A percentile compares a stretch with the other conserved stretches of the same genome.
phyloP scores from a whole-genome alignment of 2,113 vertebrate genomes.

The Leucoraja erinaceus region DNA sequence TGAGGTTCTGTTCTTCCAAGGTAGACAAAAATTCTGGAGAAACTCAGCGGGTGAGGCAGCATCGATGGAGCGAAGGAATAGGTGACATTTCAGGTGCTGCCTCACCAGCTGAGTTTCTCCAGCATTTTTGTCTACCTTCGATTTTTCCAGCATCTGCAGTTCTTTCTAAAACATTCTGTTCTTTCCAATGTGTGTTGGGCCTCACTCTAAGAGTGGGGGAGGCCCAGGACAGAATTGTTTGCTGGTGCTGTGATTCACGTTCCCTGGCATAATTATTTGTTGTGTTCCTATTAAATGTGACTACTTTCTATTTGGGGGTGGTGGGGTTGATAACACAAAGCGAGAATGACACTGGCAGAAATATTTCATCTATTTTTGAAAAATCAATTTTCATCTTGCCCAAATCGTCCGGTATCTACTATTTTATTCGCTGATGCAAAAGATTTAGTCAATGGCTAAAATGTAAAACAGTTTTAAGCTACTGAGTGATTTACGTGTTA shows the following conservation, averaged over 20 bases:
- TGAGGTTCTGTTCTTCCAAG: too few relatives aligned
- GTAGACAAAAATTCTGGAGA: too few relatives aligned
- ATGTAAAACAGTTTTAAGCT: conserved; percentile 18
- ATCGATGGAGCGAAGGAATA: too few relatives aligned
- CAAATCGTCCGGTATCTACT: neutral
- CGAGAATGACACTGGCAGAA: neutral
- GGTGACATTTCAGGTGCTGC: too few relatives aligned
- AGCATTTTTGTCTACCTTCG: too few relatives aligned
- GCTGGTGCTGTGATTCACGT: neutral
- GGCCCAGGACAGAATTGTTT: neutral
- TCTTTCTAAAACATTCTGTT: too few relatives aligned
- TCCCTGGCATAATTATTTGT: neutral
- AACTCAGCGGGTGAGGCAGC: too few relatives aligned
- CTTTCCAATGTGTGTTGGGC: too few relatives aligned
- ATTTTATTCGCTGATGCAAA: neutral
- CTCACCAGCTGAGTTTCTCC: too few relatives aligned
- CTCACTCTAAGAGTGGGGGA: too few relatives aligned
- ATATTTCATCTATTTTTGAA: neutral
- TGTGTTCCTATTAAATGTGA: neutral
- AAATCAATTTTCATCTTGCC: conserved; percentile 11
- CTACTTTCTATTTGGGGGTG: neutral
- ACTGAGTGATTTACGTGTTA: neutral
- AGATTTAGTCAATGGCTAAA: neutral
- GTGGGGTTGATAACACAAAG: neutral
- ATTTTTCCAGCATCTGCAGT: too few relatives aligned